Conservation (phyloP, 2,113 vertebrate genomes). For the Dicentrarchus labrax region DNA sequence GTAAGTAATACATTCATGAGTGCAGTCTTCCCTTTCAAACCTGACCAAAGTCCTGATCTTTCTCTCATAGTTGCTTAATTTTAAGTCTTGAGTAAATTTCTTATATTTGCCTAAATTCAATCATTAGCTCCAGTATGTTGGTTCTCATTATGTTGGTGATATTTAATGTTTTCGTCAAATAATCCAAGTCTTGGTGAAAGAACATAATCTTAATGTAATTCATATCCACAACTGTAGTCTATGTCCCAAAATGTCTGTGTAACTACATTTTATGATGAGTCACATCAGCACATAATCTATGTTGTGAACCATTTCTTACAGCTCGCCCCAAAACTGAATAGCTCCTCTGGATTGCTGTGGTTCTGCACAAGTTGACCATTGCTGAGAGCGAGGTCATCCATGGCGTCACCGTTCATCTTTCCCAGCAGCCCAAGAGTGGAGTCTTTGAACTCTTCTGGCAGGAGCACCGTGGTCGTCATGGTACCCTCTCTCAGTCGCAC, state of each 20-base stretch:
- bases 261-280: neutral
- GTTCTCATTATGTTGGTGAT: neutral
- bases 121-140: neutral
- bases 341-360: conserved; percentile 76
- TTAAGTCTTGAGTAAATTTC: neutral
- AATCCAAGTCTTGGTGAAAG: neutral
- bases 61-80: too few species aligned
- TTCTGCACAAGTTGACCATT: conserved; percentile 73
- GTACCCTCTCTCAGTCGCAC: conserved; percentile 77
- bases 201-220: neutral
- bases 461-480: conserved; percentile 86
- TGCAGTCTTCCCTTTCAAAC: neutral
- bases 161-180: neutral
- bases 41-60: neutral
- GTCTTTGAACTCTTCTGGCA: conserved; percentile 87
- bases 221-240: neutral
- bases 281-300: neutral
- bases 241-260: neutral
- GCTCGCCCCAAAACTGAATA: conserved; percentile 88
- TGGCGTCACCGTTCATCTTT: conserved; percentile 84
- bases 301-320: conserved; percentile 85
- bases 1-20: neutral
- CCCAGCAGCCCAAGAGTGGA: conserved; percentile 90
- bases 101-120: neutral
- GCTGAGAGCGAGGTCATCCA: conserved; percentile 87